Base-by-base conservation (phyloP, 2,888 invertebrate genomes). In the Mythimna vitellina region DNA sequence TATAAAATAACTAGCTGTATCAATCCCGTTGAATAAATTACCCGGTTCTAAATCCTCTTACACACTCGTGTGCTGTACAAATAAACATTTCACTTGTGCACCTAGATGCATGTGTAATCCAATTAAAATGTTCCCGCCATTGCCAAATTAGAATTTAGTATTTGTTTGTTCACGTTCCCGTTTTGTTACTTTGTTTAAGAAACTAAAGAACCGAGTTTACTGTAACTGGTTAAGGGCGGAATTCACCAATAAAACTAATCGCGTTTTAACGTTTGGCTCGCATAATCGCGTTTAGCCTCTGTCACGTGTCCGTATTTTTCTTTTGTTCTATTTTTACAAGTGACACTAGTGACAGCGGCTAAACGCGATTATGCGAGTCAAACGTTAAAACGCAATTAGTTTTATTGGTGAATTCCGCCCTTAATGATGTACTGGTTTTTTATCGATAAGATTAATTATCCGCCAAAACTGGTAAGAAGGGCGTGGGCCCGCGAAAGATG, bases 141-240 rank as follows among this genome's bases (percentile, higher is more conserved):
- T 75, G 71, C 83, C 67, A 76, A 83, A 78, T 76, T 75, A 73
- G 75, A 73, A 72, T 83, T 78, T 80, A 76, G 71, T 70, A 61
- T 76, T 73, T 83, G 76, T 72, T 78, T 72, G 73, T 76, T 57
- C 65, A 57, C n/a, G n/a, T 38, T 57, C n/a, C 25, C 9, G 9
- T 60, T 60, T 12, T 54, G 14, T 65, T 32, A 71, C 32, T 73
- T 58, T 46, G 35, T 60, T 71, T 32, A 29, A 12, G 17, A 58
- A 70, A 29, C 66, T 25, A 20, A n/a, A 22, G 58, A 38, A 53
- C 5, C 12, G 22, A 8, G 51, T 78, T 65, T 25, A 49, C 56
- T 38, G 22, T 6, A 49, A 51, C 22, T 1, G 22, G 12, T 57
- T 14, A 35, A 29, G 38, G n/a, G n/a, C n/a, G n/a, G n/a, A n/a